phyloP scores from a whole-genome alignment of 2,797 vertebrate species.

The Danio kyathit region DNA sequence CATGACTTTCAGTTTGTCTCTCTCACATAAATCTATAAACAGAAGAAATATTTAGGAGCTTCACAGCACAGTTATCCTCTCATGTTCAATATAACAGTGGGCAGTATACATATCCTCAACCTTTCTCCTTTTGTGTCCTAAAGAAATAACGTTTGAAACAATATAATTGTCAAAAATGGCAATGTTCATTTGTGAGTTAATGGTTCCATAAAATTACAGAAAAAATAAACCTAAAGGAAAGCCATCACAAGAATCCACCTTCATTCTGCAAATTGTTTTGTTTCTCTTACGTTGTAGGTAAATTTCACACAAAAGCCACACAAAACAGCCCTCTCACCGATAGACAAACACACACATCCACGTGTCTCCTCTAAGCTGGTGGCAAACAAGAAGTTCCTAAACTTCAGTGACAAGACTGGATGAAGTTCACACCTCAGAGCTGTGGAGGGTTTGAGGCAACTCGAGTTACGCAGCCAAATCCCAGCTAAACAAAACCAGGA shows the following conservation, averaged over 20 bases:
- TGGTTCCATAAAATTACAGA: conserved; percentile 6
- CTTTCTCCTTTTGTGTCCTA: not conserved
- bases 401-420: conserved; percentile 25
- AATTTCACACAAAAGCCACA: conserved; percentile 56
- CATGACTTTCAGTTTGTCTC: not conserved
- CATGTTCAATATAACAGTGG: not conserved
- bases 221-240: conserved; percentile 44
- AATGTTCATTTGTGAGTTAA: not conserved
- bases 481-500: conserved; percentile 8
- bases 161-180: not conserved
- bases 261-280: not conserved
- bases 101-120: not conserved
- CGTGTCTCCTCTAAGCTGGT: conserved; percentile 3
- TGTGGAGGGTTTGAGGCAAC: conserved; percentile 11
- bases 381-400: conserved; percentile 40
- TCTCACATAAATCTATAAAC: not conserved
- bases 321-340: conserved; percentile 48
- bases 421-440: conserved; percentile 13
- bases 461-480: not conserved
- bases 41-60: not conserved
- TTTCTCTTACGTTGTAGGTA: conserved; percentile 21
- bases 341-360: conserved; percentile 13
- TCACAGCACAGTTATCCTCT: not conserved
- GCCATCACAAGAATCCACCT: conserved; percentile 52
- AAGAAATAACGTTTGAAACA: not conserved